phyloP scores from a whole-genome alignment of 2,113 vertebrate species.

The Xenopus laevis region DNA sequence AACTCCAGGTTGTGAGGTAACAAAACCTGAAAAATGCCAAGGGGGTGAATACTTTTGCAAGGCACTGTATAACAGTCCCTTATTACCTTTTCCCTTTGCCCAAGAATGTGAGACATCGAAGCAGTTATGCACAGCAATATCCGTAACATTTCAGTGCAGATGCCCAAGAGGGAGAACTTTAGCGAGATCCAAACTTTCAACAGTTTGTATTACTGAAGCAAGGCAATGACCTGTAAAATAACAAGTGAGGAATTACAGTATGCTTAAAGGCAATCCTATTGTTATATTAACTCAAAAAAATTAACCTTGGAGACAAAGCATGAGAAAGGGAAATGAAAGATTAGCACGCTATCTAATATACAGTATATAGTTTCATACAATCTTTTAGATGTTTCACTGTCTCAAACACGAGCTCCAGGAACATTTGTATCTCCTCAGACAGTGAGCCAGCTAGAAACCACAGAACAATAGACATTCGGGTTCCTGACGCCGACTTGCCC shows the following conservation, averaged over 20 bases:
- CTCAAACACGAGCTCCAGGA: constrained; percentile 87
- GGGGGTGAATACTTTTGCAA: no score
- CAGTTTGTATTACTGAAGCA: constrained; percentile 73
- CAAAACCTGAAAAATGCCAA: no score
- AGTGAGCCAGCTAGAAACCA: constrained; percentile 85
- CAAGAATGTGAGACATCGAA: constrained; percentile 70
- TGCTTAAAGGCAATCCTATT: no score
- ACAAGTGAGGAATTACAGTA: no score
- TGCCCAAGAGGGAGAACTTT: constrained; percentile 85
- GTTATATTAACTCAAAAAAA: no score
- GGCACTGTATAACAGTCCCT: no score
- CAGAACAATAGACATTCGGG: constrained; percentile 85
- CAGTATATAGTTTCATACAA: constrained; percentile 64
- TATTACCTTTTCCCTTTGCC: constrained; percentile 80
- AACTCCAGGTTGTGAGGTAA: no score
- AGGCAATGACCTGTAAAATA: constrained; percentile 70
- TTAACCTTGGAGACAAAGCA: no score
- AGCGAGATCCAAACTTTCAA: constrained; percentile 66
- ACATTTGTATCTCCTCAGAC: constrained; percentile 82
- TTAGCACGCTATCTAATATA: not conserved
- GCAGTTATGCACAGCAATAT: constrained; percentile 85
- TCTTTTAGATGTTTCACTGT: constrained; percentile 77
- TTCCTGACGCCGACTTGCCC: constrained; percentile 73
- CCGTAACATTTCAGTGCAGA: constrained; percentile 87
- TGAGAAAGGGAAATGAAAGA: no score